Base-by-base conservation (phyloP, 2,797 vertebrate genomes). In the Salarias fasciatus region DNA sequence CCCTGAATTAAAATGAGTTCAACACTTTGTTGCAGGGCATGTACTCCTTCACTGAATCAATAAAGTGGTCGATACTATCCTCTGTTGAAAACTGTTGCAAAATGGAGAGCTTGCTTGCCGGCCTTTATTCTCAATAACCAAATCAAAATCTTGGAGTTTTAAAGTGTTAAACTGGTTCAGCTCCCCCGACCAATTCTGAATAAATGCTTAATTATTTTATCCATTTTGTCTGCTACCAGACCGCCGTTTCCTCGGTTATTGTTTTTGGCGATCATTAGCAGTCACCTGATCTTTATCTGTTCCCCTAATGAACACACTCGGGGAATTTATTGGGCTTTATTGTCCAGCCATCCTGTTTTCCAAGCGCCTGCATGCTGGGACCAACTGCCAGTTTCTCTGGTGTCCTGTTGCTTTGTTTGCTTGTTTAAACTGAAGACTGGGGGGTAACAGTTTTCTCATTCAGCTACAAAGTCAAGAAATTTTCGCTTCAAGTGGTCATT, bases 291-390 rank as follows among this genome's bases (percentile, higher is more conserved):
- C 44, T 43, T 48, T 53, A 37, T 41, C 38, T 55, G 8, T 29
- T 42, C 30, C 18, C 30, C 30, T 36, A 29, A 42, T 57, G 52
- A 42, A 24, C 45, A 71, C 33, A 12, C 11, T 59, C 48, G 37
- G 50, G 14, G 31, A 68, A 53, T 69, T 10, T 28, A 53, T 49
- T 41, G 28, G 8, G n/a, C 37, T 29, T 53, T 24, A 14, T 2
- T 1, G 7, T 55, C 35, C 42, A 59, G 28, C 4, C 40, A 50
- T 40, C 24, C 12, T 33, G 8, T 53, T 53, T 35, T 28, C 42
- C 10, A 38, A 46, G 53, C 48, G 36, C 18, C 40, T 29, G 55
- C 36, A 44, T 35, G 9, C 43, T 52, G 24, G 44, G 49, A 49
- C 36, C 31, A 15, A 43, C 36, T 68, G 8, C 30, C 37, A 18